Evolutionary conservation across 2,888 invertebrate genomes (phyloP).

Genomic region (Epirrhoe alternata): DNA sequence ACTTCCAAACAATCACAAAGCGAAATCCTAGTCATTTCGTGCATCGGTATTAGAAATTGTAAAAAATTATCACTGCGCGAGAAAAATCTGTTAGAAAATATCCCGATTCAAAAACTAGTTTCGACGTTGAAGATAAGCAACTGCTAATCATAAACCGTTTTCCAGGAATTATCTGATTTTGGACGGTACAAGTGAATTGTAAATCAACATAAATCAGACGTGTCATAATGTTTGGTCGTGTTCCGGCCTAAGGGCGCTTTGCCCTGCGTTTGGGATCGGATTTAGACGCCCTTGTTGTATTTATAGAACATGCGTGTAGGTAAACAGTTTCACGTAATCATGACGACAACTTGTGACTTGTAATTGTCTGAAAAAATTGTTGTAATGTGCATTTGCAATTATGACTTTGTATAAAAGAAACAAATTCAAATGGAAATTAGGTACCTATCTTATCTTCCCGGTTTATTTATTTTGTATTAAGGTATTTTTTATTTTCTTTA

Average conservation of each 20-base stretch:
- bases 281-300: conserved; percentile 25
- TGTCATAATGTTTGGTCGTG: conserved; percentile 59
- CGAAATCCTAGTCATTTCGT: too few species aligned
- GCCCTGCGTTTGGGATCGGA: conserved; percentile 12
- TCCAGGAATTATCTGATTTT: not conserved
- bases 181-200: conserved; percentile 50
- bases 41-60: too few species aligned
- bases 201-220: conserved; percentile 56
- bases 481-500: too few species aligned
- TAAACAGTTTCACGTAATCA: conserved; percentile 1
- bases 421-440: too few species aligned
- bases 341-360: not conserved
- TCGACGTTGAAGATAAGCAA: conserved; percentile 7
- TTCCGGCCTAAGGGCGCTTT: conserved; percentile 35
- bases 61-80: too few species aligned
- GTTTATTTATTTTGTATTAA: too few species aligned
- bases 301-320: conserved; percentile 12
- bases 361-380: not conserved
- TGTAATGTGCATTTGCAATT: not conserved
- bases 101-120: not conserved
- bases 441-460: too few species aligned
- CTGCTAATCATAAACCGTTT: conserved; percentile 7
- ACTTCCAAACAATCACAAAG: not conserved
- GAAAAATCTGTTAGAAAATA: too few species aligned
- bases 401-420: too few species aligned